Evolutionary conservation across 2,888 invertebrate genomes (phyloP).

Genomic region (Hylaea fasciaria): DNA sequence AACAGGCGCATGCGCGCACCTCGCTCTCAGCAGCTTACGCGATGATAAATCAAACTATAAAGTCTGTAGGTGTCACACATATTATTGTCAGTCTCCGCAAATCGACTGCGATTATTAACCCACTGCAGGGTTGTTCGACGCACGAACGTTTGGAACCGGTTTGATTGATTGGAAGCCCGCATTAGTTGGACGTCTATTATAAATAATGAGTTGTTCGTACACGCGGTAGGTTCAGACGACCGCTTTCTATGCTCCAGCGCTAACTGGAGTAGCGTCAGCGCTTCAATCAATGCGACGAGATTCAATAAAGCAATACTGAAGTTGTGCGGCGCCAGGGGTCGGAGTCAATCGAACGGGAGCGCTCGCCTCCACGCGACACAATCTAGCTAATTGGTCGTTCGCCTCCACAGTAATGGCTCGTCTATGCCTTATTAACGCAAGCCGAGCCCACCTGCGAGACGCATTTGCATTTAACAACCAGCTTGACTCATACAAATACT

Average conservation of each 20-base stretch:
- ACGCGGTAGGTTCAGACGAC: constrained; percentile 24
- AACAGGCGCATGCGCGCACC: constrained; percentile 61
- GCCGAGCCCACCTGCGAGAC: constrained; percentile 47
- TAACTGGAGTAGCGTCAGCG: constrained; percentile 28
- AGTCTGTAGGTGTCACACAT: constrained; percentile 22
- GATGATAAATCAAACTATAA: constrained; percentile 51
- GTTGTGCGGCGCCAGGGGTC: constrained; percentile 48
- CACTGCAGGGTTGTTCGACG: constrained; percentile 26
- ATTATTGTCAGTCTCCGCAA: constrained; percentile 22
- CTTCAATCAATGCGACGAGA: constrained; percentile 47
- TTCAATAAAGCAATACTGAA: constrained; percentile 48
- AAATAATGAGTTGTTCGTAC: constrained; percentile 43
- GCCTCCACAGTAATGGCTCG: constrained; percentile 49
- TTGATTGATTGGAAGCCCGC: constrained; percentile 47
- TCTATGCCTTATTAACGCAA: constrained; percentile 38
- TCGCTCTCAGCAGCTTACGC: constrained; percentile 46
- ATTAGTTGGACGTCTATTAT: constrained; percentile 39
- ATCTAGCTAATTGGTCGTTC: constrained; percentile 62
- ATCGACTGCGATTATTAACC: constrained; percentile 25
- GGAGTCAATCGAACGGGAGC: constrained; percentile 62
- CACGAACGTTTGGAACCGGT: constrained; percentile 39
- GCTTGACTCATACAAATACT: neutral
- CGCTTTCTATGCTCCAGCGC: constrained; percentile 34
- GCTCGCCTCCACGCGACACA: constrained; percentile 53
- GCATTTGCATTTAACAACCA: constrained; percentile 43